Evolutionary conservation across 1,140 invertebrate species (phyloP), one percentile per base, ranked within the genome.

Genomic region (Thaumatotibia leucotreta): DNA sequence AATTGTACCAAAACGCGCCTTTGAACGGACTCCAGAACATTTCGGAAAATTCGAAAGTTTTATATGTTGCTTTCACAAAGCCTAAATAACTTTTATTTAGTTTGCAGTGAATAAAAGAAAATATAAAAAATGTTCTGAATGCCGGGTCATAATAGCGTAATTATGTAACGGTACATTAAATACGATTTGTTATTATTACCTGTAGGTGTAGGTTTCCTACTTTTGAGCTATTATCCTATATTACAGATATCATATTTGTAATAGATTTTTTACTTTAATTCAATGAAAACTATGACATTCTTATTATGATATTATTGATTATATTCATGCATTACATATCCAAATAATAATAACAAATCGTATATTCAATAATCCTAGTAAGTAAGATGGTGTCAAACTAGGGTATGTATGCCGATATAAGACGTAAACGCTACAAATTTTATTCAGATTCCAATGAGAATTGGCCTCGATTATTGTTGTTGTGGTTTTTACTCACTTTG

Each of bases 351-450:
- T 14, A 17, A 17, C 52, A 27, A 58, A 58, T 45, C 52, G 52
- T 54, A 27, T 27, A 14, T 14, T 29, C 27, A 58, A 23, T 22
- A n/a, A 70, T 49, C 35, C 64, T 54, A 74, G 65, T 73, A 70
- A 77, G 75, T 78, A 77, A 75, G 66, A 70, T 64, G 67, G 80
- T 84, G 82, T 84, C 82, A 83, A 84, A 84, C 69, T 84, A 84
- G 77, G 72, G 70, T 79, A 82, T 27, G 6, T 27, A 11, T n/a
- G 52, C 52, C 52, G 52, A 29, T 24, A 1, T 17, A 27, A 14
- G 52, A 27, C 52, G 24, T 45, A 45, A 45, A 45, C 39, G 39
- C 17, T 20, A 14, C n/a, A 0, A 14, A 14, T n/a, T n/a, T n/a
- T n/a, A n/a, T n/a, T n/a, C n/a, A n/a, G n/a, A n/a, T n/a, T n/a